Conservation (phyloP, 2,797 vertebrate genomes). For the Phataginus tetradactyla region DNA sequence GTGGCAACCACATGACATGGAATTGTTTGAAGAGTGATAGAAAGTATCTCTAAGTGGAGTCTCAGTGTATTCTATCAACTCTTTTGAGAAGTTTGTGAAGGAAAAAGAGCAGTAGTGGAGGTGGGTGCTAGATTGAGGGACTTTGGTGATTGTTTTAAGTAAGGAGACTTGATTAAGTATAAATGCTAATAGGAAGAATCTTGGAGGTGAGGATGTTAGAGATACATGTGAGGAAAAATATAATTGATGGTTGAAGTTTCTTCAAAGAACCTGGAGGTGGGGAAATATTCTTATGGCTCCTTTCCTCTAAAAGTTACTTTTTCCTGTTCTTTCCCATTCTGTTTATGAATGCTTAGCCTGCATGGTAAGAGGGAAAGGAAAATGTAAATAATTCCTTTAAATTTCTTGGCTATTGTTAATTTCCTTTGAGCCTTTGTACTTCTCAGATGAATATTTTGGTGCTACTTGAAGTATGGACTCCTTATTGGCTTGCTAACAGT, state of each 20-base stretch:
- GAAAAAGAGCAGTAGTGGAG: background rate
- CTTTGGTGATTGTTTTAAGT: background rate
- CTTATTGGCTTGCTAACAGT: background rate
- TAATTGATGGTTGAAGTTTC: background rate
- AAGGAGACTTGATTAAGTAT: background rate
- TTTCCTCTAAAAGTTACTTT: background rate
- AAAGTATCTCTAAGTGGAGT: background rate
- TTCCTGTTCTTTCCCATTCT: background rate
- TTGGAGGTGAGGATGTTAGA: background rate
- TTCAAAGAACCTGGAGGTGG: background rate
- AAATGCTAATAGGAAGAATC: background rate
- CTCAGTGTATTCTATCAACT: background rate
- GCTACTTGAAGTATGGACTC: background rate
- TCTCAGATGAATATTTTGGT: conserved; percentile 15
- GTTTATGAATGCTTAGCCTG: background rate
- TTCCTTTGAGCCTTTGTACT: background rate
- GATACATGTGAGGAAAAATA: background rate
- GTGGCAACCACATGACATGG: background rate
- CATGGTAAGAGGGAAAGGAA: background rate
- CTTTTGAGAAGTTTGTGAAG: conserved; percentile 11
- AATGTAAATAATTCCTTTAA: conserved; percentile 42
- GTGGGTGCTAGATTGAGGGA: background rate
- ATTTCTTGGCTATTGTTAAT: background rate
- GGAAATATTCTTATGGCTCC: background rate
- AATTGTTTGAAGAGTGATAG: background rate